Evolutionary conservation across 2,797 vertebrate genomes (phyloP), one percentile per base, ranked within the genome.

Genomic region (Crocodylus rhombifer): DNA sequence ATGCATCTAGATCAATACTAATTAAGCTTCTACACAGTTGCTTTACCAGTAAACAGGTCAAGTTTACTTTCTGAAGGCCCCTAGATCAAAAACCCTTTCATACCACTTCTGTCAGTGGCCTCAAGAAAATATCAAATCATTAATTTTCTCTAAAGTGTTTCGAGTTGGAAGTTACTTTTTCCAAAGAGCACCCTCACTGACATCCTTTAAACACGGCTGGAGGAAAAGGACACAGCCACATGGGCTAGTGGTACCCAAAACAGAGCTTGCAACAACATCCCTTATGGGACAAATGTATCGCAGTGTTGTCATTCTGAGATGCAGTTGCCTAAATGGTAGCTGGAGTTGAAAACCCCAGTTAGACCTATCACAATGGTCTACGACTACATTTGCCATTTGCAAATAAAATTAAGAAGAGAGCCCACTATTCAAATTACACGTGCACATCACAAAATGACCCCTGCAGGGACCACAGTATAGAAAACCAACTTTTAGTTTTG

Each of bases 1-100:
- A 89, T 23, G 0, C 95, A 95, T 94, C 86, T 95, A 92, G 89
- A 97, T 96, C 94, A 95, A 96, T 88, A 93, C 94, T 97, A 97
- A 97, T 97, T 96, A 96, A 94, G 90, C 84, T 95, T 92, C 0
- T 14, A 94, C 93, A 94, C 77, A 92, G 85, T 89, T 1, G 0
- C 81, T 94, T 94, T 91, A 96, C 93, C 82, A 95, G 88, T 94
- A 83, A 93, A 96, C 87, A 61, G 80, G 87, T 87, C 95, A 87
- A 71, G 87, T 82, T 94, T 90, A 87, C 65, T 91, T 94, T 96
- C 95, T 94, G 73, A 90, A 95, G 93, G 82, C 28, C 75, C 67
- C 5, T 63, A 87, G 94, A 97, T 96, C 88, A 97, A 96, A 97
- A 89, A 67, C 16, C 51, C 82, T 92, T 96, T 89, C 82, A 84